Conservation (phyloP, 2,888 invertebrate species). For the Odontomyia ornata region DNA sequence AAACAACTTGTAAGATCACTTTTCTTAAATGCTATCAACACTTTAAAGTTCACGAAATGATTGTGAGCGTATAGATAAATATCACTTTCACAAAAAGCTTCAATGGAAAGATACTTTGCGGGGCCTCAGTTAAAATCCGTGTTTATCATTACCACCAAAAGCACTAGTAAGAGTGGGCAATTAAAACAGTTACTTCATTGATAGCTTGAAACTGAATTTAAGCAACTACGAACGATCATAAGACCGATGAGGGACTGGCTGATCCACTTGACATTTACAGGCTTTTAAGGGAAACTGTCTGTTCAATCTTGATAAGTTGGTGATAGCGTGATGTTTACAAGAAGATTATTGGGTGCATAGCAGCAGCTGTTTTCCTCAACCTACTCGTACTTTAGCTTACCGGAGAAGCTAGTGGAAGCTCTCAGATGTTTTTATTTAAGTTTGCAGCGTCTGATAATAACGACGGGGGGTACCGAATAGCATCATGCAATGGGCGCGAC, state of each 20-base stretch:
- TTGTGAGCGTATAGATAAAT: not conserved
- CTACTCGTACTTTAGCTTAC: not conserved
- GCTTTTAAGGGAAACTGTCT: slow-evolving; percentile 12
- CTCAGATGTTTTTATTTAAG: not conserved
- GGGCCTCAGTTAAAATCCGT: too few relatives aligned
- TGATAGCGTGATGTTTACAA: slow-evolving; percentile 14
- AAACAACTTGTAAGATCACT: not conserved
- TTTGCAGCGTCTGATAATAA: not conserved
- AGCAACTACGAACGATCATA: not conserved
- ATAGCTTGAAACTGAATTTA: not conserved
- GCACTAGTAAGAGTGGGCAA: not conserved
- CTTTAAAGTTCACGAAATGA: not conserved
- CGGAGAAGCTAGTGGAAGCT: not conserved
- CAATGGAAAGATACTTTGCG: slow-evolving; percentile 32
- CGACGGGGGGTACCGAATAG: not conserved
- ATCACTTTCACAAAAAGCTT: slow-evolving; percentile 8
- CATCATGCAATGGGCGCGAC: not conserved
- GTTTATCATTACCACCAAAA: too few relatives aligned
- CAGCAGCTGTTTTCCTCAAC: not conserved
- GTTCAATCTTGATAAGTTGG: not conserved
- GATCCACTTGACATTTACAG: not conserved
- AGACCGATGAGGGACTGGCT: slow-evolving; percentile 23
- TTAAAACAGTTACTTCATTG: not conserved
- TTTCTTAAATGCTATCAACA: not conserved
- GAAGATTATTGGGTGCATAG: not conserved